Conservation (phyloP, 2,113 vertebrate genomes). For the Peromyscus californicus region DNA sequence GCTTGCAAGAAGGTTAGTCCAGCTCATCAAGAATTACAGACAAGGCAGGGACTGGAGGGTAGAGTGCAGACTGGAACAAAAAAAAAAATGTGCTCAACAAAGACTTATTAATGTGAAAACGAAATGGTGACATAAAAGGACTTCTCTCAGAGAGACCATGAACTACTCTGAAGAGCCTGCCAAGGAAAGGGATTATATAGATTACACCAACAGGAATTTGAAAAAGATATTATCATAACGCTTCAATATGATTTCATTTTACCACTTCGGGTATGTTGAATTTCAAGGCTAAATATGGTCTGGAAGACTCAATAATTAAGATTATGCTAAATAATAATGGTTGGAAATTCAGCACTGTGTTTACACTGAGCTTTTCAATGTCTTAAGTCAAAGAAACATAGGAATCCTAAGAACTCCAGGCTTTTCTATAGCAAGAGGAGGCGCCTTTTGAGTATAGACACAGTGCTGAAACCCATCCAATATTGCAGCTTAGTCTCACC, state of each 20-base stretch:
- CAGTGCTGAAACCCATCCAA: neutral
- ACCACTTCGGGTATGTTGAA: neutral
- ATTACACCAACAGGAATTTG: neutral
- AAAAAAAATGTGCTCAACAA: neutral
- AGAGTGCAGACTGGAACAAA: neutral
- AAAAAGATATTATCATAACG: neutral
- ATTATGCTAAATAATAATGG: constrained; percentile 21
- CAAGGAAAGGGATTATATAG: constrained; percentile 8
- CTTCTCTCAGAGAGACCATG: neutral
- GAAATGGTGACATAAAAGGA: neutral
- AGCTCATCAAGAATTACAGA: neutral
- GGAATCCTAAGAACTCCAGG: neutral
- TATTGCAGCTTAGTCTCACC: neutral
- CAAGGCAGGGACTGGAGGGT: neutral
- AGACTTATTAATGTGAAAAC: neutral
- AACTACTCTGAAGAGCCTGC: neutral
- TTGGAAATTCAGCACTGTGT: constrained; percentile 7
- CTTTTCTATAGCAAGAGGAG: neutral
- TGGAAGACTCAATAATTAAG: constrained; percentile 29
- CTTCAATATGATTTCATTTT: constrained; percentile 16
- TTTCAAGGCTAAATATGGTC: neutral
- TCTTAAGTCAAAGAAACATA: neutral
- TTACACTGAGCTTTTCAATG: constrained; percentile 45
- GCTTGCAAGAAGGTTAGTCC: neutral
- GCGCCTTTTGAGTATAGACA: neutral